These are phyloP conservation scores for Chaetodon trifascialis DNA, from an alignment of 2,113 vertebrate species.

Conservation along the genomic window DNA sequence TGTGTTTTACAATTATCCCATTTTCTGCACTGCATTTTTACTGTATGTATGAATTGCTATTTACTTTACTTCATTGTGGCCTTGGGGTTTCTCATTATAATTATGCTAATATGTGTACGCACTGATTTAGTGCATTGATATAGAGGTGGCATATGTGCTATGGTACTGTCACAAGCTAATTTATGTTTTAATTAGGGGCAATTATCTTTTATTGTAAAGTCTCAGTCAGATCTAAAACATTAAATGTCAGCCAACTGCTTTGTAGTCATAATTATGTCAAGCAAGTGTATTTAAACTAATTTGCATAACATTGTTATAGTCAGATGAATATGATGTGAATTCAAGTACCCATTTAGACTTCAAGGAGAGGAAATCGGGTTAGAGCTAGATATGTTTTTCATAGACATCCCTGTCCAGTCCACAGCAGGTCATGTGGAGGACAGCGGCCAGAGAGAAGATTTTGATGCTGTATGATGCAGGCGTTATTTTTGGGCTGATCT, in stretches of 20 bases:
- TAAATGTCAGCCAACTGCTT: slow-evolving; percentile 31
- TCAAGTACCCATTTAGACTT: not conserved
- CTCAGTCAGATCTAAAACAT: not conserved
- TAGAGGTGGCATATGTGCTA: not conserved
- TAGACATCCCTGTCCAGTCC: not conserved
- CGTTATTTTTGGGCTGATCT: slow-evolving; percentile 45
- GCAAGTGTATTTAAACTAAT: slow-evolving; percentile 1
- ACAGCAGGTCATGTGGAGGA: not conserved
- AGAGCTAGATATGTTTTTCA: not conserved
- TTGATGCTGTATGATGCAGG: not conserved
- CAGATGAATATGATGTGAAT: not conserved
- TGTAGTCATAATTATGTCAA: not conserved
- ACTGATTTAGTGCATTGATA: slow-evolving; percentile 9
- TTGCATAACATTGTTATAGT: not conserved
- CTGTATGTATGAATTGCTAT: not conserved
- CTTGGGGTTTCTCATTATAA: not conserved
- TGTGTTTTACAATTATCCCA: not conserved
- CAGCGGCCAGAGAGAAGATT: slow-evolving; percentile 13
- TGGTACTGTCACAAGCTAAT: slow-evolving; percentile 7
- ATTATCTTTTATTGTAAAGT: slow-evolving; percentile 12
- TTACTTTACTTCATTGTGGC: slow-evolving; percentile 13
- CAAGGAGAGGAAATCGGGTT: not conserved
- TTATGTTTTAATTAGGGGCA: slow-evolving; percentile 6
- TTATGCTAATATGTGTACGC: not conserved
- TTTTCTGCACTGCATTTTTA: slow-evolving; percentile 22